Evolutionary conservation across 2,888 invertebrate species (phyloP), one percentile per base, ranked within the genome.

Genomic region (Cyclophora punctaria): DNA sequence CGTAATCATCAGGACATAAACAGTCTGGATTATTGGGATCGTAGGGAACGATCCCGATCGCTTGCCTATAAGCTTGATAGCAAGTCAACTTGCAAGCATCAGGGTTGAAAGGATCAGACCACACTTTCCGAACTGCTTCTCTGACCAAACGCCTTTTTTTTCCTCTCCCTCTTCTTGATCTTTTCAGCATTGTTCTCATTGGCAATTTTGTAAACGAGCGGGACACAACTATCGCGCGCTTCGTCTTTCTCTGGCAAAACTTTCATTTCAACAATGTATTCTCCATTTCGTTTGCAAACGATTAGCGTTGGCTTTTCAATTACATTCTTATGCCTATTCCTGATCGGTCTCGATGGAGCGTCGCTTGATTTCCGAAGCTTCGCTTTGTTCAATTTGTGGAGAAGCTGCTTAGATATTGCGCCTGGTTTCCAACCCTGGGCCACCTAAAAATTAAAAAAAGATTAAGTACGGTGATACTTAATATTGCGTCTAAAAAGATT

Each of bases 351-450:
- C 1, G 59, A 51, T 33, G 53, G 56, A 45, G 63, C 51, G 2
- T 67, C 63, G 0, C 62, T 57, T 2, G 58, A 61, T 7, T 61
- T 67, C 40, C 54, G 54, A 6, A 49, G 50, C 59, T 81, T 83
- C 0, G 75, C 82, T 49, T 71, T 68, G 34, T 76, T 79, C 4
- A 86, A 60, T 55, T 73, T 70, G 35, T 66, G 67, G 0, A 86
- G 66, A 3, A 87, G 67, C 5, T 70, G 71, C 48, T 79, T 82
- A 0, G 83, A 76, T 50, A 87, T 76, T 1, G 86, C 86, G 0
- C 87, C 87, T 3, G 87, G 87, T 51, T 65, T 79, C 87, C 87
- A 88, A 37, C 81, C 82, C 41, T 66, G 63, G n/a, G 63, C 56
- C 3, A 76, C 67, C 83, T 86, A 62, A 3, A 57, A 66, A 50